These are phyloP conservation scores for Carapus acus DNA, from an alignment of 2,797 vertebrate genomes.

Conservation along the genomic window DNA sequence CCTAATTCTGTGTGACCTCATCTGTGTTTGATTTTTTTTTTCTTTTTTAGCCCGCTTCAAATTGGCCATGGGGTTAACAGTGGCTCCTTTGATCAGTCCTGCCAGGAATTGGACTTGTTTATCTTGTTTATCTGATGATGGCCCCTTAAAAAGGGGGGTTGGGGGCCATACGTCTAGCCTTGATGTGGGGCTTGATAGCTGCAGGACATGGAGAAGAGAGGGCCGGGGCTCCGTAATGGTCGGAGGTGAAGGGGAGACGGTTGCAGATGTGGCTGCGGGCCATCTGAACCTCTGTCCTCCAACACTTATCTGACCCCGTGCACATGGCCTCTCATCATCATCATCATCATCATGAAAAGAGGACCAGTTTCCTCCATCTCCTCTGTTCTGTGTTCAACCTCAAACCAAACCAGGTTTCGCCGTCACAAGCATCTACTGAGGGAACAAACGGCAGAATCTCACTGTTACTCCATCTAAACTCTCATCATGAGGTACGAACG, in stretches of 20 bases:
- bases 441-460: too few relatives aligned
- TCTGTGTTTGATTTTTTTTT: slow-evolving; percentile 74
- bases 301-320: slow-evolving; percentile 61
- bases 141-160: slow-evolving; percentile 69
- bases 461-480: too few relatives aligned
- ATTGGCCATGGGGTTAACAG: slow-evolving; percentile 68
- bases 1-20: slow-evolving; percentile 64
- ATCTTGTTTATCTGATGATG: slow-evolving; percentile 78
- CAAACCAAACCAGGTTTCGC: background rate
- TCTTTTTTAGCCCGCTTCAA: slow-evolving; percentile 66
- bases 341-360: slow-evolving; percentile 35
- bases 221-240: slow-evolving; percentile 58
- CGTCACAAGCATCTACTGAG: too few relatives aligned
- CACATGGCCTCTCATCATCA: slow-evolving; percentile 50
- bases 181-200: slow-evolving; percentile 69
- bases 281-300: slow-evolving; percentile 58
- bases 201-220: slow-evolving; percentile 57
- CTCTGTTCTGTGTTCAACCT: slow-evolving; percentile 25
- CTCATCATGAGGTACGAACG: too few relatives aligned
- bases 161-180: slow-evolving; percentile 65
- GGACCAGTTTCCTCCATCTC: slow-evolving; percentile 18
- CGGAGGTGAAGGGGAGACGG: slow-evolving; percentile 67
- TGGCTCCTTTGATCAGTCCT: slow-evolving; percentile 71
- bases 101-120: slow-evolving; percentile 75
- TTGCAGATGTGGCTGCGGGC: slow-evolving; percentile 69